These are phyloP conservation scores for Podotricha telesiphe DNA, from an alignment of 2,888 invertebrate species.

Conservation along the genomic window DNA sequence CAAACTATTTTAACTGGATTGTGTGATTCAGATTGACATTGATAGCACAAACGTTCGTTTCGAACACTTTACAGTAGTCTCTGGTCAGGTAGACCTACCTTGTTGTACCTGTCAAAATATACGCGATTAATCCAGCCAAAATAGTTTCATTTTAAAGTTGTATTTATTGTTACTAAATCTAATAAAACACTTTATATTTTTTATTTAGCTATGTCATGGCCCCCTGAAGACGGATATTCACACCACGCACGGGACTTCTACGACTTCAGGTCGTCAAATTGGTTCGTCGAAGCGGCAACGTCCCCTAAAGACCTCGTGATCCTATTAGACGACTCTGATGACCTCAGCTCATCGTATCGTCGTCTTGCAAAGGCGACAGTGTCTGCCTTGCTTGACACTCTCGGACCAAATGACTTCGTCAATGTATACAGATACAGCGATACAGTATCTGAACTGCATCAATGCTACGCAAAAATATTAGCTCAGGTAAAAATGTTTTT, in stretches of 20 bases:
- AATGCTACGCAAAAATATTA: constrained; percentile 95
- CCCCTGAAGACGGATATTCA: constrained; percentile 90
- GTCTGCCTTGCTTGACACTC: constrained; percentile 94
- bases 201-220: constrained; percentile 89
- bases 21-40: too few relatives aligned
- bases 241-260: constrained; percentile 92
- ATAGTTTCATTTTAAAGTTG: too few relatives aligned
- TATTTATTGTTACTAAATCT: neutral
- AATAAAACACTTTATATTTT: neutral
- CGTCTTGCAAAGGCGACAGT: constrained; percentile 95
- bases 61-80: too few relatives aligned
- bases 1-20: too few relatives aligned
- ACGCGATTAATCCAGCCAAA: too few relatives aligned
- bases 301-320: constrained; percentile 99
- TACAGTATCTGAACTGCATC: constrained; percentile 90
- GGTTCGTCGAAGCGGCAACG: constrained; percentile 98
- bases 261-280: constrained; percentile 96
- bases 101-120: too few relatives aligned
- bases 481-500: constrained; percentile 87
- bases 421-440: constrained; percentile 97
- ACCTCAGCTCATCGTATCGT: constrained; percentile 92
- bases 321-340: constrained; percentile 94
- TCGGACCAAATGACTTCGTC: constrained; percentile 98
- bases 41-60: too few relatives aligned
- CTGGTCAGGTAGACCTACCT: too few relatives aligned